These are phyloP conservation scores for Drosophila serrata DNA, from an alignment of 1,140 invertebrate genomes.

Conservation along the genomic window DNA sequence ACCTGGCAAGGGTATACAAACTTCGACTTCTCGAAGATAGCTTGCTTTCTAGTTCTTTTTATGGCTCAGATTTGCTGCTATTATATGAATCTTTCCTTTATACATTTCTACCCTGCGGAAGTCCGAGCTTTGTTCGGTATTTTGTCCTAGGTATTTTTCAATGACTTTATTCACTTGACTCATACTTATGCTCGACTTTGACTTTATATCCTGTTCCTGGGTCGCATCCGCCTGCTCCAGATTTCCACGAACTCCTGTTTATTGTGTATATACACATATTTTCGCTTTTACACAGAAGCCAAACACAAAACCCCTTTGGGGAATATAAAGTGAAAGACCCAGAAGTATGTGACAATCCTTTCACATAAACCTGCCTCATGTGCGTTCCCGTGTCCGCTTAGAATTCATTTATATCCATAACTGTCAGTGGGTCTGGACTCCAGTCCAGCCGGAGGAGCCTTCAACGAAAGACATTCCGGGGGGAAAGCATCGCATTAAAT, in stretches of 20 bases:
- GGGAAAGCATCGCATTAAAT: constrained; percentile 44
- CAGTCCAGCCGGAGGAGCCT: constrained; percentile 3
- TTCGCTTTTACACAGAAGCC: constrained; percentile 26
- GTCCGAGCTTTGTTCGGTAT: background rate
- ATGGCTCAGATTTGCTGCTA: background rate
- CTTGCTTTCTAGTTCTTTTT: too few species aligned
- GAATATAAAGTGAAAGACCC: background rate
- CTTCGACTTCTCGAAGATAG: too few species aligned
- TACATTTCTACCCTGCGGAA: background rate
- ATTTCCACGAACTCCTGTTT: constrained; percentile 7
- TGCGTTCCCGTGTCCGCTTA: constrained; percentile 11
- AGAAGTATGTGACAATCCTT: constrained; percentile 30
- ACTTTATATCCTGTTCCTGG: constrained; percentile 14
- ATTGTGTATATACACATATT: constrained; percentile 14
- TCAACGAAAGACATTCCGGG: constrained; percentile 20
- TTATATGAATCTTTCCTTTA: background rate
- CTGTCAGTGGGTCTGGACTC: constrained; percentile 10
- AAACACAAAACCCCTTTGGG: background rate
- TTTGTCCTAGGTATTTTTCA: background rate
- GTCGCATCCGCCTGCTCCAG: constrained; percentile 14
- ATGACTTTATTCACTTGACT: background rate
- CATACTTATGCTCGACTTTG: constrained; percentile 19
- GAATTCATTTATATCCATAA: constrained; percentile 27
- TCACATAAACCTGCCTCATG: constrained; percentile 16
- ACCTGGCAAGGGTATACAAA: too few species aligned